These are phyloP conservation scores for Epiblema foenella DNA, from an alignment of 2,888 invertebrate species.

Conservation along the genomic window DNA sequence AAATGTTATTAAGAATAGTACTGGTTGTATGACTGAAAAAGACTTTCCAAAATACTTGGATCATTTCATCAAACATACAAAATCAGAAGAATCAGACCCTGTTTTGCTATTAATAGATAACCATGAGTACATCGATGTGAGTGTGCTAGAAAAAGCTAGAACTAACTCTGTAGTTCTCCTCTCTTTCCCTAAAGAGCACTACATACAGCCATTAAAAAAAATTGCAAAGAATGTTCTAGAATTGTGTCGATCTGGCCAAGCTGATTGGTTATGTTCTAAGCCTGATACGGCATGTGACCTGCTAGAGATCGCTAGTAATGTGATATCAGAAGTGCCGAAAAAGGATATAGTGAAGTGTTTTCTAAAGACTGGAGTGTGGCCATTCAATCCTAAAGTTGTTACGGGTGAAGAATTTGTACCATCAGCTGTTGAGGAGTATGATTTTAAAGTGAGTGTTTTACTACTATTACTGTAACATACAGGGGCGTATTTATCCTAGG, in stretches of 20 bases:
- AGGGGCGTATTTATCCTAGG: too few relatives aligned
- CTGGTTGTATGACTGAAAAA: neutral
- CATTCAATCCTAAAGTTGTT: neutral
- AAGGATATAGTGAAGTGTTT: constrained; percentile 5
- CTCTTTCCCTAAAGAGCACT: neutral
- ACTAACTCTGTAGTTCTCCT: neutral
- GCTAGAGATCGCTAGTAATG: neutral
- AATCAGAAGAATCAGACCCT: neutral
- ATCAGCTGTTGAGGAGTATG: neutral
- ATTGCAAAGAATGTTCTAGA: neutral
- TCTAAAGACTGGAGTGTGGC: constrained; percentile 3
- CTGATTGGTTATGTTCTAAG: neutral
- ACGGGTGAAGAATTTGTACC: constrained; percentile 7
- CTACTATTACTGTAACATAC: too few relatives aligned
- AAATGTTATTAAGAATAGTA: neutral
- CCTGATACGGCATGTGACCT: neutral
- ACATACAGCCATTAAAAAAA: neutral
- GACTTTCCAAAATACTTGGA: neutral
- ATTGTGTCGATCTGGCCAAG: neutral
- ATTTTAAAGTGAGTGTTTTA: constrained; percentile 8
- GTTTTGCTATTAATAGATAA: neutral
- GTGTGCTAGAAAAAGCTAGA: neutral
- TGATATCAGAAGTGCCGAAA: neutral
- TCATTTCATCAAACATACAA: neutral
- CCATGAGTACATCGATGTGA: neutral